A percentile compares a stretch with the other conserved stretches of the same genome.
phyloP scores from a whole-genome alignment of 1,140 invertebrate genomes.

The Propsilocerus akamusi region DNA sequence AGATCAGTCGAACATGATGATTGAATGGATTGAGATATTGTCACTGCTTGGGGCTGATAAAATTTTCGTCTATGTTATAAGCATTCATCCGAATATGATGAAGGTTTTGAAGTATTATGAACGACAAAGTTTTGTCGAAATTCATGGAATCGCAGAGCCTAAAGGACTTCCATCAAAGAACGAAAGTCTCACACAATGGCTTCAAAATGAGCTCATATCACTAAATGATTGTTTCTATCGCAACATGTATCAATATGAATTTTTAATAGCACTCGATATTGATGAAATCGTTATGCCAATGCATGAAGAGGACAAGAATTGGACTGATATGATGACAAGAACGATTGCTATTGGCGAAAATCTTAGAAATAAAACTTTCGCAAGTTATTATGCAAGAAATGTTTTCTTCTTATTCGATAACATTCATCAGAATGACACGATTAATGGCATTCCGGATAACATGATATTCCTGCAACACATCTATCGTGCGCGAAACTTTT shows the following conservation, averaged over 20 bases:
- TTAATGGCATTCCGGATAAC: not conserved
- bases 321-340: not conserved
- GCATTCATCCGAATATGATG: not conserved
- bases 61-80: not conserved
- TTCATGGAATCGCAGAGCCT: not conserved
- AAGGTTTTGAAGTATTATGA: not conserved
- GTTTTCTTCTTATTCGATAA: not conserved
- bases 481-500: conserved; percentile 45
- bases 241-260: not conserved
- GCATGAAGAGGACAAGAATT: not conserved
- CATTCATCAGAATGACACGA: not conserved
- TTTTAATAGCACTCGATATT: not conserved
- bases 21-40: not conserved
- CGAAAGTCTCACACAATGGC: not conserved
- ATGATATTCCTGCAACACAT: conserved; percentile 34
- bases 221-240: not conserved
- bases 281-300: not conserved
- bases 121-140: not conserved
- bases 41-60: not conserved
- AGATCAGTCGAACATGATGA: not conserved
- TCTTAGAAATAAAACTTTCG: not conserved
- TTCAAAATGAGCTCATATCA: not conserved
- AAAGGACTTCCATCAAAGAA: not conserved
- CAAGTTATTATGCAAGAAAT: not conserved
- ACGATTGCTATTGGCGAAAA: not conserved